Conservation (phyloP, 2,113 vertebrate species). For the Alaudala cheleensis region DNA sequence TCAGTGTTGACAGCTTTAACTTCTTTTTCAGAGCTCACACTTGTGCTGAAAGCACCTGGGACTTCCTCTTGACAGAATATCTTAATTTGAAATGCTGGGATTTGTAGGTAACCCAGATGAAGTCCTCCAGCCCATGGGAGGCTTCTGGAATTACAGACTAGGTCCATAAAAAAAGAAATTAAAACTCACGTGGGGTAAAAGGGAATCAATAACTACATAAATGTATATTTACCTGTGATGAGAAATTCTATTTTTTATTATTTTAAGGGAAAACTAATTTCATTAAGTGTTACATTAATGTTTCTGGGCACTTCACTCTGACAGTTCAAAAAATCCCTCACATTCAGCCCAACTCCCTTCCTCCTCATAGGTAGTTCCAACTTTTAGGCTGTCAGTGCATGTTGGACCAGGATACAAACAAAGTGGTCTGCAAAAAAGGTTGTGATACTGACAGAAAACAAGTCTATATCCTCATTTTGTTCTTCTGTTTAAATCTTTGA, state of each 20-base stretch:
- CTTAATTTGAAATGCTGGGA: neutral
- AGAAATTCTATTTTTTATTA: neutral
- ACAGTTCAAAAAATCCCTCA: neutral
- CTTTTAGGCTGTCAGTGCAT: neutral
- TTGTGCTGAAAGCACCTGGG: neutral
- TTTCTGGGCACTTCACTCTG: neutral
- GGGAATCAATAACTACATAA: neutral
- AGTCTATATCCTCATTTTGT: neutral
- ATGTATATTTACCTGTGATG: neutral
- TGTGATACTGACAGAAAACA: neutral
- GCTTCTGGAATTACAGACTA: neutral
- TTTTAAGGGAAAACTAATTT: neutral
- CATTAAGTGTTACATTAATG: neutral
- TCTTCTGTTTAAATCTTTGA: neutral
- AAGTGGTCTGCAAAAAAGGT: neutral
- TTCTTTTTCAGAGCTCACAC: neutral
- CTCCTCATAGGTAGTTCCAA: neutral
- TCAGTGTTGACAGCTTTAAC: neutral
- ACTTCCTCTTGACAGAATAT: neutral
- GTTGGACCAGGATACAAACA: neutral
- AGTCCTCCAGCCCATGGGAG: neutral
- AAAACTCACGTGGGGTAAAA: neutral
- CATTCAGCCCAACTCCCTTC: neutral
- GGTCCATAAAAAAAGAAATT: neutral
- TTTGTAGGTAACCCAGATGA: neutral